Conservation (phyloP, 2,113 vertebrate genomes). For the Sphaerodactylus townsendi region DNA sequence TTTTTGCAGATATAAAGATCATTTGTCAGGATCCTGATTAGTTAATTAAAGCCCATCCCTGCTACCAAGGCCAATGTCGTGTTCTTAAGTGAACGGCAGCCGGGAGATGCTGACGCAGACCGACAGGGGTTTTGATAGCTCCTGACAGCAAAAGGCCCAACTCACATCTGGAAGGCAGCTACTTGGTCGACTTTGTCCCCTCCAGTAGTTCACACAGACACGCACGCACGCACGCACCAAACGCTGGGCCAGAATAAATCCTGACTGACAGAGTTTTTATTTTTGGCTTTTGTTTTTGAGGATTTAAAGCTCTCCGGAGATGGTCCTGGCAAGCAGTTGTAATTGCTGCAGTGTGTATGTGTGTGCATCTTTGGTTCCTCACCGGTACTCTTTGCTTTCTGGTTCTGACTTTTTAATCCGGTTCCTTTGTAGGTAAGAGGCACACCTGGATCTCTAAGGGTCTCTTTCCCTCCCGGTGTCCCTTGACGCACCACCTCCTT, state of each 20-base stretch:
- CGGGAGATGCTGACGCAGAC: neutral
- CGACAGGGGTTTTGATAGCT: neutral
- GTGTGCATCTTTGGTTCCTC: conserved; percentile 48
- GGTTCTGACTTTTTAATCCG: neutral
- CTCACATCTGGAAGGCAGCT: neutral
- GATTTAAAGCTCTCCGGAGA: neutral
- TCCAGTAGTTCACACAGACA: neutral
- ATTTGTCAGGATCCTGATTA: too few relatives aligned
- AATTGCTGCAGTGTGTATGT: neutral
- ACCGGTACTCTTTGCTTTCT: neutral
- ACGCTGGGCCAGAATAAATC: fast-evolving
- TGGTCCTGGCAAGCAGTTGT: neutral
- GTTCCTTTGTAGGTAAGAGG: neutral
- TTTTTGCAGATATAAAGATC: too few relatives aligned
- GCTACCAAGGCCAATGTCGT: neutral
- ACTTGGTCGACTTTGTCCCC: neutral
- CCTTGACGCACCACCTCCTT: neutral
- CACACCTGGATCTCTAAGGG: neutral
- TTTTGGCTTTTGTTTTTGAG: neutral
- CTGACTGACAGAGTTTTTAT: neutral
- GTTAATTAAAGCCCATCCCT: too few relatives aligned
- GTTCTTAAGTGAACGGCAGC: neutral
- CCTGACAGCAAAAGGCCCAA: neutral
- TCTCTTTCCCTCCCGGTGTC: neutral
- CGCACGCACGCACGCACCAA: too few relatives aligned